A percentile compares a stretch with the other conserved stretches of the same genome.
Evolutionary conservation across 2,113 vertebrate genomes (phyloP).

Genomic region (Gambusia holbrooki): DNA sequence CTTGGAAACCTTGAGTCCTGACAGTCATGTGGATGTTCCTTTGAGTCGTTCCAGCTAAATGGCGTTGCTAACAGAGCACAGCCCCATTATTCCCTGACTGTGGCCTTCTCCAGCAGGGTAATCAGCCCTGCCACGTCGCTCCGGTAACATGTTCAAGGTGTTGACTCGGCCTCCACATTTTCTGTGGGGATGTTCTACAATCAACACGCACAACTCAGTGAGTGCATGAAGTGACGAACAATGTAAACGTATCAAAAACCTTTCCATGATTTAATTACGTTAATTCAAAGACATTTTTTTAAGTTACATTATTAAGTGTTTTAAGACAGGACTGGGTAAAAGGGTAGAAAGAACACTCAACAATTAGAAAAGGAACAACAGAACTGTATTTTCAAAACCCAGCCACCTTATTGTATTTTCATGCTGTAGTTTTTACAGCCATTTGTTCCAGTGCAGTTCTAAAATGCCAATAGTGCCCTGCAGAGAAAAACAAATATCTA

Average conservation of each 20-base stretch:
- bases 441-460: too few species aligned
- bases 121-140: neutral
- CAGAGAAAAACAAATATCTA: too few species aligned
- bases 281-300: too few species aligned
- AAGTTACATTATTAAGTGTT: too few species aligned
- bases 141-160: neutral
- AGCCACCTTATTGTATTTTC: too few species aligned
- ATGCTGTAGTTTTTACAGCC: too few species aligned
- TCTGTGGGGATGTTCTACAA: neutral
- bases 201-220: neutral
- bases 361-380: too few species aligned
- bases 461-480: too few species aligned
- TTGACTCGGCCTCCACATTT: neutral
- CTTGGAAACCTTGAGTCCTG: neutral
- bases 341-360: too few species aligned
- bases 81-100: neutral
- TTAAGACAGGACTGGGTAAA: too few species aligned
- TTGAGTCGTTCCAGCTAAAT: neutral
- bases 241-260: neutral
- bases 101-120: neutral
- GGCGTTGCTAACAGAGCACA: neutral
- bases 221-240: neutral
- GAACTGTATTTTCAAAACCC: too few species aligned
- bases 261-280: too few species aligned
- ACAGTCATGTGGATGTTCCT: neutral